phyloP scores from a whole-genome alignment of 2,888 invertebrate genomes.

The Acronicta alni region DNA sequence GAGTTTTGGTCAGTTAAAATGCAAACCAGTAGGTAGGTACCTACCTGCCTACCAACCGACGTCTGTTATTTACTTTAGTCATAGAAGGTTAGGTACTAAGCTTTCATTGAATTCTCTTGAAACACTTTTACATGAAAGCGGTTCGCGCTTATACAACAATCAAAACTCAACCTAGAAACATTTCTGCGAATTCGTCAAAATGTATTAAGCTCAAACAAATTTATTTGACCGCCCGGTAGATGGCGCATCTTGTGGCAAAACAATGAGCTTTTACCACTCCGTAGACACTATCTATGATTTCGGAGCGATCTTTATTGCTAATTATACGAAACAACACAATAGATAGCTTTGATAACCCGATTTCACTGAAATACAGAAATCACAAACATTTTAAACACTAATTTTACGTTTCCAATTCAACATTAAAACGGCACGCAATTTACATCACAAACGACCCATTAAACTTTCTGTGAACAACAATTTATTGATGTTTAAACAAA shows the following conservation, averaged over 20 bases:
- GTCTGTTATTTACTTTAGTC: background rate
- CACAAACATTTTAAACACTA: conserved; percentile 54
- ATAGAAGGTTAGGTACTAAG: no score
- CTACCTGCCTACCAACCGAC: background rate
- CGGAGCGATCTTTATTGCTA: conserved; percentile 65
- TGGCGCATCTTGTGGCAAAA: conserved; percentile 78
- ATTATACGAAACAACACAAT: conserved; percentile 70
- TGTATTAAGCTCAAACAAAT: conserved; percentile 18
- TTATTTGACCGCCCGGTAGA: conserved; percentile 66
- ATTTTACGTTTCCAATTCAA: conserved; percentile 46
- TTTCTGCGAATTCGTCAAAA: conserved; percentile 29
- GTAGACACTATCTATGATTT: conserved; percentile 49
- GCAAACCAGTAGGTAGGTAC: no score
- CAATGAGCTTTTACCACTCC: conserved; percentile 64
- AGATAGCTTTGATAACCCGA: conserved; percentile 70
- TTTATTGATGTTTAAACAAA: conserved; percentile 48
- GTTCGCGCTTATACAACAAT: conserved; percentile 2
- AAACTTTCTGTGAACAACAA: conserved; percentile 48
- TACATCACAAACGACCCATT: conserved; percentile 54
- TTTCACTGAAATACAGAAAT: conserved; percentile 65
- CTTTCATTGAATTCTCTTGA: background rate
- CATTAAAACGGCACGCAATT: conserved; percentile 50
- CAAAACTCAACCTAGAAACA: conserved; percentile 11
- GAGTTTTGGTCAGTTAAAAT: no score
- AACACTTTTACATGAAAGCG: conserved; percentile 8